These are phyloP conservation scores for Protobothrops mucrosquamatus DNA, from an alignment of 2,113 vertebrate species.

Conservation along the genomic window DNA sequence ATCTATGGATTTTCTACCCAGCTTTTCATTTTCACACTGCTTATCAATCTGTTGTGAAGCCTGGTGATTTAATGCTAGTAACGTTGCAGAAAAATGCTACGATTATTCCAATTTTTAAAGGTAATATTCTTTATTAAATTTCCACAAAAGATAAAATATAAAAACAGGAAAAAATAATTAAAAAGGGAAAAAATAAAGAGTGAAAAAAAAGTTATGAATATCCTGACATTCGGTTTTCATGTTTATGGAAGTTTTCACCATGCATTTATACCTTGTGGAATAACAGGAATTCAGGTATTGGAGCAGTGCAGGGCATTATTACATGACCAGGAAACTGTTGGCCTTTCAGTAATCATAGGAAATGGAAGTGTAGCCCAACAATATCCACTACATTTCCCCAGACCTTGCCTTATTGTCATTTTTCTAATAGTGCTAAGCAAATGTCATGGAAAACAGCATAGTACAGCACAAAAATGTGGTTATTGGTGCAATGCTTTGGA, in stretches of 20 bases:
- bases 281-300: neutral
- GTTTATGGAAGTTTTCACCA: neutral
- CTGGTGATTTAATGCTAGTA: neutral
- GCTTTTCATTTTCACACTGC: neutral
- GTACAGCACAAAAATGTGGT: neutral
- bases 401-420: neutral
- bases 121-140: neutral
- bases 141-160: neutral
- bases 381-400: neutral
- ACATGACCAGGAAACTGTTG: neutral
- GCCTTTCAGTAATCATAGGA: neutral
- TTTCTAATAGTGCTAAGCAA: neutral
- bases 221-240: neutral
- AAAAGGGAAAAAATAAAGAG: neutral
- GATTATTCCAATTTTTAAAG: neutral
- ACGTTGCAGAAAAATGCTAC: neutral
- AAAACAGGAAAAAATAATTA: neutral
- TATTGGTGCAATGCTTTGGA: neutral
- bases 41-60: neutral
- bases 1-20: neutral
- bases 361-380: neutral
- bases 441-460: neutral
- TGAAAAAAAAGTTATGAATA: neutral
- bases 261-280: neutral
- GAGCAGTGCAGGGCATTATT: neutral